Percentiles rank a stretch among this genome's conserved stretches.
Conservation (phyloP, 2,113 vertebrate species). For the Hoplias malabaricus region DNA sequence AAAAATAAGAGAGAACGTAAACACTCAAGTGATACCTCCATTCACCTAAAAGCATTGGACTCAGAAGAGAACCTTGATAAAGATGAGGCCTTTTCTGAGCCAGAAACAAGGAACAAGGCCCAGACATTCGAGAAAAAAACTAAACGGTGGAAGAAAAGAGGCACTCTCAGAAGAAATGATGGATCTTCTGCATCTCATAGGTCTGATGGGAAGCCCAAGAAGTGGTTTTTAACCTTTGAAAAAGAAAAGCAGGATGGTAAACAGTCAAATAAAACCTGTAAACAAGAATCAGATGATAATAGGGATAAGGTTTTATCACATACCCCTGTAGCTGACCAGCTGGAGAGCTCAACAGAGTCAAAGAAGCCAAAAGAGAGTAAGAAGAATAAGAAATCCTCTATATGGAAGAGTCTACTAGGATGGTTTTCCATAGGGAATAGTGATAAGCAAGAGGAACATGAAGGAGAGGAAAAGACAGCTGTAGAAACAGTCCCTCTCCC, state of each 20-base stretch:
- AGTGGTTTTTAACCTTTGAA: slow-evolving; percentile 2
- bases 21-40: slow-evolving; percentile 68
- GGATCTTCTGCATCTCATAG: background rate
- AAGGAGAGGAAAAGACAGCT: slow-evolving; percentile 22
- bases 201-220: slow-evolving; percentile 2
- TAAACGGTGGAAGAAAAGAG: slow-evolving; percentile 14
- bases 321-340: too few relatives aligned
- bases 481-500: background rate
- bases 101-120: background rate
- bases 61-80: background rate
- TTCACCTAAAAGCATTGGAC: background rate
- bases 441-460: slow-evolving; percentile 74
- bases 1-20: slow-evolving; percentile 39
- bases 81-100: background rate
- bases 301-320: background rate
- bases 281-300: background rate
- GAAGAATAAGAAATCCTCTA: slow-evolving; percentile 65
- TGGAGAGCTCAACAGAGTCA: background rate
- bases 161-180: background rate
- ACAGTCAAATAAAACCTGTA: background rate
- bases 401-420: slow-evolving; percentile 73
- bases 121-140: background rate
- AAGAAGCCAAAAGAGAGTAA: slow-evolving; percentile 58
- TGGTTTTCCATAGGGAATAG: slow-evolving; percentile 67
- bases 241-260: slow-evolving; percentile 18